phyloP scores from a whole-genome alignment of 2,113 vertebrate genomes.

The Cavia aperea region DNA sequence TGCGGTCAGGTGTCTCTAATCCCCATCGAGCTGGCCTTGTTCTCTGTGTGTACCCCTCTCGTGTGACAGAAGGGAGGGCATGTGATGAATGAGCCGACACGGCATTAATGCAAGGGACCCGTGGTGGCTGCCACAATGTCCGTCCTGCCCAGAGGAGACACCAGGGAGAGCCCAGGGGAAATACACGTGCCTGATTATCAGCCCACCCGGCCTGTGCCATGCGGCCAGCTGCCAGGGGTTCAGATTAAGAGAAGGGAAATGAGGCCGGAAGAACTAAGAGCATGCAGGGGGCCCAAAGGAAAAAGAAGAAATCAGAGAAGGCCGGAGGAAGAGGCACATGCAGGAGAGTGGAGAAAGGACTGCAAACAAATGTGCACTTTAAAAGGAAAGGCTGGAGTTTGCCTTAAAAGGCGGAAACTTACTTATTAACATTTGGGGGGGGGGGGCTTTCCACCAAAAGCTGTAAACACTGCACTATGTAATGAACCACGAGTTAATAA shows the following conservation, averaged over 20 bases:
- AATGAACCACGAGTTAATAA: background rate
- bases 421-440: background rate
- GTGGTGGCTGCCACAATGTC: background rate
- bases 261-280: background rate
- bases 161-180: slow-evolving; percentile 15
- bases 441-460: background rate
- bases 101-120: background rate
- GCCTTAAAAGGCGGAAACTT: background rate
- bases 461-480: background rate
- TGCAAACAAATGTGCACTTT: background rate
- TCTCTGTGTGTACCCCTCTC: background rate
- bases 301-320: background rate
- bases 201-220: background rate
- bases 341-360: background rate
- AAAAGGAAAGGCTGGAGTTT: background rate
- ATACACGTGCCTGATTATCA: slow-evolving; percentile 10
- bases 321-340: background rate
- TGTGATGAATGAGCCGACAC: background rate
- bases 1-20: background rate
- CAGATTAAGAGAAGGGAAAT: slow-evolving; percentile 5
- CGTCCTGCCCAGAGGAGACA: background rate
- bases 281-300: background rate
- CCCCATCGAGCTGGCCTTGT: background rate
- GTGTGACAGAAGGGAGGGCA: background rate
- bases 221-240: background rate